Base-by-base conservation (phyloP, 1,140 invertebrate species). In the Lepidostoma basale region DNA sequence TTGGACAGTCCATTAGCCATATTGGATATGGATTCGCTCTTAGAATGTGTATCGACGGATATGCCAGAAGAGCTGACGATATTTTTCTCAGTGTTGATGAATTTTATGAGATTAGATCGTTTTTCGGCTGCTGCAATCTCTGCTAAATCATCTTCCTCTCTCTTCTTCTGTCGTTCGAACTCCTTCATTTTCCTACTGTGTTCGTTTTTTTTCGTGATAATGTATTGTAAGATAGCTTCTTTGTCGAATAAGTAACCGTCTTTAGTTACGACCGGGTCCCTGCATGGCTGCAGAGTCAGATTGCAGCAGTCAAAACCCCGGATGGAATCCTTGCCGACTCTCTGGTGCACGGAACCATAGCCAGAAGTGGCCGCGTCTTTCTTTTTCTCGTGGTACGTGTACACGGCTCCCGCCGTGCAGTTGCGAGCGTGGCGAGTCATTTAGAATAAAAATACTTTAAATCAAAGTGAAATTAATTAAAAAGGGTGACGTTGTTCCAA, bases 291-390 rank as follows among this genome's bases (percentile, higher is more conserved):
- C 62, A 99, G 83, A 4, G 96, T 98, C 16, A 99, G 80, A 74
- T 92, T 98, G 79, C 98, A 99, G 76, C 96, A 98, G 81, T 99
- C 98, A 82, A 99, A 99, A 77, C 93, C 64, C 44, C 98, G 98
- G 0, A 99, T 88, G 0, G 97, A 97, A 86, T 99, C 98, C 80
- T 97, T 98, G 3, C 96, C 96, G 42, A 99, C 85, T 75, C 98
- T 84, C 76, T 87, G 89, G 63, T 83, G 86, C 77, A 94, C 90
- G 10, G 92, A 94, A 1, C 93, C 93, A 78, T 95, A 95, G 25
- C 95, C 95, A n/a, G 94, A 96, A 14, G 91, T 88, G 54, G 90
- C 87, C 5, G 95, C 94, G 77, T 99, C 98, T 76, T 97, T 98
- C 77, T 97, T 93, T 78, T 97, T 96, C 77, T 99, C 98, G 77